Evolutionary conservation across 2,888 invertebrate genomes (phyloP), one percentile per base, ranked within the genome.

Genomic region (Watsonalla binaria): DNA sequence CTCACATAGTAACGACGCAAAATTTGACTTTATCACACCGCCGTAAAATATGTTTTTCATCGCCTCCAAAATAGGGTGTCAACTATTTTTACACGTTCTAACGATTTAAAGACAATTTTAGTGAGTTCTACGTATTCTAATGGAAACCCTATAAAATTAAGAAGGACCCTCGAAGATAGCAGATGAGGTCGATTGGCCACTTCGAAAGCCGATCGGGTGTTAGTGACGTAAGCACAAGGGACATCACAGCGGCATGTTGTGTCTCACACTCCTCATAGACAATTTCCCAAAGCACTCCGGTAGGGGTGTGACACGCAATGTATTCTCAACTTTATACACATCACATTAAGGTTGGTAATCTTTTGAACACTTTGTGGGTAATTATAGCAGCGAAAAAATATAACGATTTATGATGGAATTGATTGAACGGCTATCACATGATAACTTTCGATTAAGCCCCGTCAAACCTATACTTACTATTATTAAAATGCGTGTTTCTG

Each of bases 231-330:
- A 80, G 80, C 80, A 70, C 72, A 71, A 8, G 68, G 72, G 72
- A 83, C 84, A 76, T 82, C 85, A 84, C 84, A 82, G 65, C 68
- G 74, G 78, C 78, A 68, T 73, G 78, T 84, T 76, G 79, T 80
- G 78, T 82, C 78, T 76, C 78, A 76, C 79, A 72, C 75, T 68
- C 71, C 69, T 84, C 84, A 82, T 81, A 84, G 84, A 84, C 84
- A 83, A 82, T 79, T 73, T 78, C 80, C 84, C 83, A 80, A 82
- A 82, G 82, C 82, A 72, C 72, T 68, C 45, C 37, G 55, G 50
- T 50, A 58, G 65, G 67, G 49, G 54, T 60, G 70, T 69, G 75
- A 74, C 72, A 75, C 70, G 67, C 70, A 68, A 59, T 66, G 68
- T 69, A 66, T 61, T 62, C 42, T 51, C 49, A 15, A 48, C 51